Evolutionary conservation across 2,888 invertebrate genomes (phyloP).

Genomic region (Zhuqinia jingwanae): DNA sequence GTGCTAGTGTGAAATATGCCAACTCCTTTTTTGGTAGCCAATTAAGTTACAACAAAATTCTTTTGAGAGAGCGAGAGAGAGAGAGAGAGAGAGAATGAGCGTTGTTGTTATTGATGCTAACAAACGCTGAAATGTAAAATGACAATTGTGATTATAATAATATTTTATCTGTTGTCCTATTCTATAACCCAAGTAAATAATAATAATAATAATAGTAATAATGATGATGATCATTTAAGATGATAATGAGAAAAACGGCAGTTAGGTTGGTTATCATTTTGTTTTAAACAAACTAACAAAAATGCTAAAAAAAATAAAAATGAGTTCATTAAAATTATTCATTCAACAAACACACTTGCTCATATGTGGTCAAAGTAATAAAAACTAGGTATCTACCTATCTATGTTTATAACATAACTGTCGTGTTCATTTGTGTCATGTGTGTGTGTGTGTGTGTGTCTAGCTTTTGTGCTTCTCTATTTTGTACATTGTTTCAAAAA

Average conservation of each 20-base stretch:
- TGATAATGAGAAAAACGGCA: conserved; percentile 18
- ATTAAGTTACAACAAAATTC: conserved; percentile 62
- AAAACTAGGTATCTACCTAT: not conserved
- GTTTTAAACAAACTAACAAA: conserved; percentile 8
- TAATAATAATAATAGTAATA: conserved; percentile 31
- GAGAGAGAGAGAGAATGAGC: not conserved
- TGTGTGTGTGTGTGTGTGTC: too few species aligned
- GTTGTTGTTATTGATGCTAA: not conserved
- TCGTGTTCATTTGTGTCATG: too few species aligned
- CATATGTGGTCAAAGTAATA: not conserved
- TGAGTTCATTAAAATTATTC: conserved; percentile 54
- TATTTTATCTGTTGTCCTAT: not conserved
- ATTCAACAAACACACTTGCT: conserved; percentile 4
- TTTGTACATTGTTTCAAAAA: not conserved
- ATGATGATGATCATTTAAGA: conserved; percentile 44
- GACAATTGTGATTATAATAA: conserved; percentile 35
- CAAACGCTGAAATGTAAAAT: conserved; percentile 37
- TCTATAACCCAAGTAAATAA: conserved; percentile 30
- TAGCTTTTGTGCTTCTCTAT: not conserved
- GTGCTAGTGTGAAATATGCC: conserved; percentile 57
- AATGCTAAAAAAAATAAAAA: conserved; percentile 15
- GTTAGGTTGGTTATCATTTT: conserved; percentile 24
- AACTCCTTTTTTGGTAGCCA: conserved; percentile 66
- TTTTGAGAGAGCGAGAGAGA: not conserved
- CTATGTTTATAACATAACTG: too few species aligned